Conservation (phyloP, 2,888 invertebrate genomes). For the Ischnus inquisitorius region DNA sequence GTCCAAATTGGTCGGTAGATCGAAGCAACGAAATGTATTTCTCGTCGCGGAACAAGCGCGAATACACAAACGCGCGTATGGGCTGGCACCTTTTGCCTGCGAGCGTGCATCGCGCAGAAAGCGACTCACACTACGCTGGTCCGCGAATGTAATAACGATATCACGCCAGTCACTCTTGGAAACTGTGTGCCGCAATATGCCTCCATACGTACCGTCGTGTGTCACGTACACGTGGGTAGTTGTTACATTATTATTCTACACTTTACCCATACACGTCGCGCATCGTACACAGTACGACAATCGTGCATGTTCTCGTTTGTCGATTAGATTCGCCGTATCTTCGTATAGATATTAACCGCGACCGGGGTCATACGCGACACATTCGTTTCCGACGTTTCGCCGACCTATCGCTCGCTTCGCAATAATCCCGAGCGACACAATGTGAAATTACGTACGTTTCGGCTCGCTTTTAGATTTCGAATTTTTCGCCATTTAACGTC, state of each 20-base stretch:
- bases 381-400: neutral
- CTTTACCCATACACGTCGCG: neutral
- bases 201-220: neutral
- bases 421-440: too few relatives aligned
- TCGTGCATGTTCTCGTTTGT: slow-evolving; percentile 4
- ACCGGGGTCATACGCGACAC: neutral
- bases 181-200: neutral
- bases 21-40: slow-evolving; percentile 1
- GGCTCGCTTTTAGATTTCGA: too few relatives aligned
- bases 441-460: too few relatives aligned
- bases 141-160: slow-evolving; percentile 1
- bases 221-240: neutral
- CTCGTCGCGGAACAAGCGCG: neutral
- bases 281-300: neutral
- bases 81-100: neutral
- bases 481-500: too few relatives aligned
- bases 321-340: neutral
- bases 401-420: too few relatives aligned
- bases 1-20: neutral
- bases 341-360: neutral
- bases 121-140: neutral
- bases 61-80: neutral
- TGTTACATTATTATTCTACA: neutral
- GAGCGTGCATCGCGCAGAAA: neutral
- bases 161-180: neutral